Percentiles rank a stretch among this genome's conserved stretches.
Conservation (phyloP, 2,797 vertebrate species). For the Falco peregrinus region DNA sequence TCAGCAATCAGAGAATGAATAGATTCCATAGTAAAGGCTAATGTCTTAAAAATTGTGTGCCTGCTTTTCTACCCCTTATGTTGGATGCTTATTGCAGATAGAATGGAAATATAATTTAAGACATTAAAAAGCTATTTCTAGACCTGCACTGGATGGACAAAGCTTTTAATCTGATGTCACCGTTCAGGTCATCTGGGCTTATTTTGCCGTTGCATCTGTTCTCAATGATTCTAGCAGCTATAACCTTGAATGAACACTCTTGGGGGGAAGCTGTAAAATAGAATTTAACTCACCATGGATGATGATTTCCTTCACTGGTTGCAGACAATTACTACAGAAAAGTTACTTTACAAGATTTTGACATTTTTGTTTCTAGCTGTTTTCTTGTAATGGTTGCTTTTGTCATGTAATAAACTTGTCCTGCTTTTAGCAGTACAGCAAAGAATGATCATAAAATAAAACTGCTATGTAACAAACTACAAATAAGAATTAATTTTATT, state of each 20-base stretch:
- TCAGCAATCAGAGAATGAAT: background rate
- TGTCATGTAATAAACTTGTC: background rate
- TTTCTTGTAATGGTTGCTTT: background rate
- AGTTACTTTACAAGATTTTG: background rate
- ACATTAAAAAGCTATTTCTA: background rate
- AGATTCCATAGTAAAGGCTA: background rate
- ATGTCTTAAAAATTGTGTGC: background rate
- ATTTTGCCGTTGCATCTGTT: background rate
- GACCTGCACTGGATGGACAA: background rate
- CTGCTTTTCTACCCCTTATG: accelerated
- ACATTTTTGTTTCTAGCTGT: background rate
- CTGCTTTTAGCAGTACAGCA: background rate
- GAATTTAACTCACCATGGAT: background rate
- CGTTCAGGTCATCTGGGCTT: background rate
- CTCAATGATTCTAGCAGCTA: background rate
- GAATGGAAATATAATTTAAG: background rate
- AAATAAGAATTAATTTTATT: background rate
- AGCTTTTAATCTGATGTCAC: background rate
- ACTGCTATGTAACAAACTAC: background rate
- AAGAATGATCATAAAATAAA: background rate
- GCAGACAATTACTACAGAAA: background rate
- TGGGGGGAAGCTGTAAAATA: background rate
- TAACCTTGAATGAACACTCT: background rate
- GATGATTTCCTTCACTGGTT: background rate
- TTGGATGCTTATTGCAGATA: background rate